Evolutionary conservation across 2,888 invertebrate species (phyloP).

Genomic region (Oeneis ivallda): DNA sequence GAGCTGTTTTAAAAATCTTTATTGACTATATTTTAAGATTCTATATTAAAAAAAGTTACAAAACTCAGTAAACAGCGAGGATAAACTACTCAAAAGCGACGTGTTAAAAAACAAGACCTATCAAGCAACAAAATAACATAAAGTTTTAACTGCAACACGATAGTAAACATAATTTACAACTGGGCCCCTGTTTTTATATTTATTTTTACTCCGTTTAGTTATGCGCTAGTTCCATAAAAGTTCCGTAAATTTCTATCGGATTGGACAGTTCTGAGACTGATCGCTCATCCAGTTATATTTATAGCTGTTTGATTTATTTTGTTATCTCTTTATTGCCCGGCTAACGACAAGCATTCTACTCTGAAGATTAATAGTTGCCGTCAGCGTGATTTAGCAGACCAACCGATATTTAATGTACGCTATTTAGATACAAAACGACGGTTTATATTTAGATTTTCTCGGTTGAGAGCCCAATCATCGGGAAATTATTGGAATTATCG

Average conservation of each 20-base stretch:
- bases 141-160: conserved; percentile 52
- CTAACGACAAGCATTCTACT: conserved; percentile 80
- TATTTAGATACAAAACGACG: conserved; percentile 73
- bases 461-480: conserved; percentile 66
- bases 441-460: conserved; percentile 72
- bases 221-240: conserved; percentile 67
- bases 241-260: conserved; percentile 72
- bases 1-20: too few relatives aligned
- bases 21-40: background rate
- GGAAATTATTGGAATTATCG: conserved; percentile 41
- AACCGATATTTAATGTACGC: conserved; percentile 78
- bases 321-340: conserved; percentile 79
- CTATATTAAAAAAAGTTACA: background rate
- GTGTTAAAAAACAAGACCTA: conserved; percentile 12
- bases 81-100: background rate
- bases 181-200: conserved; percentile 63
- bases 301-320: conserved; percentile 80
- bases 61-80: background rate
- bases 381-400: conserved; percentile 80
- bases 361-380: conserved; percentile 77
- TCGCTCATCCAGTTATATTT: conserved; percentile 76
- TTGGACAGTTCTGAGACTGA: conserved; percentile 73
- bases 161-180: conserved; percentile 74
- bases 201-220: conserved; percentile 68
- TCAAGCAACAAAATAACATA: conserved; percentile 50